Evolutionary conservation across 2,113 vertebrate genomes (phyloP), one percentile per base, ranked within the genome.

Genomic region (Burhinus oedicnemus): DNA sequence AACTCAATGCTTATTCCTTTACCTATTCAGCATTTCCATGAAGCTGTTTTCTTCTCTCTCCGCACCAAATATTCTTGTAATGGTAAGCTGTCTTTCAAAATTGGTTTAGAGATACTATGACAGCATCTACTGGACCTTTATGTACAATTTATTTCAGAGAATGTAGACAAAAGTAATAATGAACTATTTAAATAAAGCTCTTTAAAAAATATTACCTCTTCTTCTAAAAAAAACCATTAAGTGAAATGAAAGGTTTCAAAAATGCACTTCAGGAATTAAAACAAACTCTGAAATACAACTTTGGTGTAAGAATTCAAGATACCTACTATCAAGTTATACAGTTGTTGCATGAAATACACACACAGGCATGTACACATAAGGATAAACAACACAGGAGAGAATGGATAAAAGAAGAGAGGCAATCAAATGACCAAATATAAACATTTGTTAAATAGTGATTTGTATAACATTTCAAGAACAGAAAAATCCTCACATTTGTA

Each of bases 301-400:
- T 80, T 38, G 45, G 29, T 62, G 25, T 61, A 66, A 80, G 51
- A 86, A 74, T 74, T 83, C 45, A 91, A 89, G 87, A 89, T 42
- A 83, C 51, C 52, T 54, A 72, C n/a, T 26, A 76, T 54, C 16
- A 89, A 68, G 44, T 42, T 72, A 87, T 1, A 89, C 32, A 82
- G 83, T 26, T 80, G 75, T 77, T 58, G 57, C 47, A 93, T 11
- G 17, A 86, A 90, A 88, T 76, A 91, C 79, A 81, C 72, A 97
- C 93, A 89, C 93, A 96, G 93, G 95, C 96, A 97, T 95, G 95
- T 97, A 97, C 95, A 97, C 95, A 45, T 61, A 80, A 76, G 78
- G 82, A 80, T 91, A 88, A 91, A 83, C 22, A 83, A 65, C n/a
- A 93, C 20, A 87, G 66, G 77, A 69, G 52, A 89, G 36, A 81